Base-by-base conservation (phyloP, 2,888 invertebrate species). In the Imbricaverruca yamaguchii region DNA sequence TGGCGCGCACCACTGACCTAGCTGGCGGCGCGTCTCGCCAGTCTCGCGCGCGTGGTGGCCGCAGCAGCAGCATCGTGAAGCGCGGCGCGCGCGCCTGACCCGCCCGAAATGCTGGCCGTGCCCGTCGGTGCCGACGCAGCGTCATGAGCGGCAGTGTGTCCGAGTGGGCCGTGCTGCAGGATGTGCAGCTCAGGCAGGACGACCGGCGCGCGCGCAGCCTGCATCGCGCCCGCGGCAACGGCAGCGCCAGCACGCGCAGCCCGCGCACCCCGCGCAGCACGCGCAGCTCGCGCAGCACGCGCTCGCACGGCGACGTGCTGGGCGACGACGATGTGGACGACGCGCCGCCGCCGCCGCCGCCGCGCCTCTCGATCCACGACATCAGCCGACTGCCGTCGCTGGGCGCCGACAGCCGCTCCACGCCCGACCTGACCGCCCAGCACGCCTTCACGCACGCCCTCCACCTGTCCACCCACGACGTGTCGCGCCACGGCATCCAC, bases 151-250 rank as follows among this genome's bases (percentile, higher is more conserved):
- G 21, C 15, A 11, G 56, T 11, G 7, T 79, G 23, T 23, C 79
- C 25, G 79, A 79, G n/a, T 79, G 79, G 79, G 79, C 79, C 23
- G 79, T 79, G 79, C 79, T 79, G 79, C 79, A 79, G 57, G 79
- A 79, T 23, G 15, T 57, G 23, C 57, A n/a, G n/a, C 23, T 39
- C 18, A 25, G 13, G 3, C 23, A 23, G 25, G n/a, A 18, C 53
- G 8, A 23, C 79, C 56, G 79, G 23, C 59, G 13, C 15, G 79
- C 79, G 15, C 57, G 79, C 59, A 79, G 57, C 57, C 79, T 79
- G 23, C 57, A 25, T 2, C 56, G 57, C 8, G 1, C 12, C 23
- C 55, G 79, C 23, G 12, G 15, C 55, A 11, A 11, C 65, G 21
- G n/a, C 21, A 10, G 65, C 65, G n/a, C n/a, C 65, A 67, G 65